Percentiles rank a stretch among this genome's conserved stretches.
These are phyloP conservation scores for Microcebus jonahi DNA, from an alignment of 2,113 vertebrate genomes.

Conservation along the genomic window DNA sequence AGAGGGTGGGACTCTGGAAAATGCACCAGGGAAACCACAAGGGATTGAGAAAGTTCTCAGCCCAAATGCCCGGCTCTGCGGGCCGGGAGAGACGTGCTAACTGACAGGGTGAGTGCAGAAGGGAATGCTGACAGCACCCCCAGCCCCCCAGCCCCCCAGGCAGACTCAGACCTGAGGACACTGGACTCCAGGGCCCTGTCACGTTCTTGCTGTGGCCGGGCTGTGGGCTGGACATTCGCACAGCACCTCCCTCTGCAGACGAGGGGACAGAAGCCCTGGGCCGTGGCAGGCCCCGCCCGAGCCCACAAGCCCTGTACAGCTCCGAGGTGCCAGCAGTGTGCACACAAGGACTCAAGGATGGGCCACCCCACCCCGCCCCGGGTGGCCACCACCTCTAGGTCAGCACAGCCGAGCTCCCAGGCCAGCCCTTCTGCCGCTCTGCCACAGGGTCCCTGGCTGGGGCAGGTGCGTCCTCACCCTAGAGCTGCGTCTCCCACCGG, in stretches of 20 bases:
- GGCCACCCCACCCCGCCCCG: fast-evolving
- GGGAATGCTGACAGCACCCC: fast-evolving
- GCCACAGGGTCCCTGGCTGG: not conserved
- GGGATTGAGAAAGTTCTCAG: not conserved
- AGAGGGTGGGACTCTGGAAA: not conserved
- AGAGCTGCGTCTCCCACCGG: not conserved
- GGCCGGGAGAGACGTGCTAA: not conserved
- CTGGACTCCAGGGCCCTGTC: not conserved
- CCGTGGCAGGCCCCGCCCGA: fast-evolving
- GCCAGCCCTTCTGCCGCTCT: not conserved
- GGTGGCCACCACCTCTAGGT: fast-evolving
- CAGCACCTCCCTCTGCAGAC: not conserved
- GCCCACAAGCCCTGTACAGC: fast-evolving
- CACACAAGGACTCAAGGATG: fast-evolving
- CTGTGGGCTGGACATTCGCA: not conserved
- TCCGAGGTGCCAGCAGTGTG: fast-evolving
- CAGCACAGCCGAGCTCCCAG: not conserved
- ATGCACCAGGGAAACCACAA: not conserved
- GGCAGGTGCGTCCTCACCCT: not conserved
- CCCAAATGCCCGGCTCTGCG: not conserved
- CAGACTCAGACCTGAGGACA: not conserved
- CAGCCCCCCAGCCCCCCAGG: fast-evolving
- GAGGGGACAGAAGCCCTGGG: not conserved
- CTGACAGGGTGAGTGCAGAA: fast-evolving
- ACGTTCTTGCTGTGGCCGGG: fast-evolving